Evolutionary conservation across 2,113 vertebrate species (phyloP).

Genomic region (Cariama cristata): DNA sequence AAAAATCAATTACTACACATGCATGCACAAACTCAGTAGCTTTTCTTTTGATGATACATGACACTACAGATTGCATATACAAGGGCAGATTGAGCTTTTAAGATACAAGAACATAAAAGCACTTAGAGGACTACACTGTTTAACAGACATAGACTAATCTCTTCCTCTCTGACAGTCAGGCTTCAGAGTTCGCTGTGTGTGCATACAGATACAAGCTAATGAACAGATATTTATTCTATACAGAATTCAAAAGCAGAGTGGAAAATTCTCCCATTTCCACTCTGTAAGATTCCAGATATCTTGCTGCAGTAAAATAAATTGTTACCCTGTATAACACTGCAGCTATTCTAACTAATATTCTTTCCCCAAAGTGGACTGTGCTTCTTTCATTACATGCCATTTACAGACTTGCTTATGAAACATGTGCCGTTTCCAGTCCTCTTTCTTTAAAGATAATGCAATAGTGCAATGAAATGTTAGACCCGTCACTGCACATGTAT

Average conservation of each 20-base stretch:
- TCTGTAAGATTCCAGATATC: not conserved
- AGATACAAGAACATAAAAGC: constrained; percentile 33
- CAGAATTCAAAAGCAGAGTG: constrained; percentile 47
- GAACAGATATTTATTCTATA: constrained; percentile 62
- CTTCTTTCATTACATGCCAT: constrained; percentile 57
- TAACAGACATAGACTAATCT: constrained; percentile 52
- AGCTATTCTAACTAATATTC: constrained; percentile 35
- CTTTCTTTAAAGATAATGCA: not conserved
- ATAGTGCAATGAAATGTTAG: not conserved
- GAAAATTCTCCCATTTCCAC: not conserved
- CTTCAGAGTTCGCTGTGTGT: not conserved
- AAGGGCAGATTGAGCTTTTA: constrained; percentile 48
- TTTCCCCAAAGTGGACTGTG: constrained; percentile 11
- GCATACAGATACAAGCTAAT: constrained; percentile 59
- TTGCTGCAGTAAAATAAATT: constrained; percentile 4
- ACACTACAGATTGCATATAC: not conserved
- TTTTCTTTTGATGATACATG: constrained; percentile 38
- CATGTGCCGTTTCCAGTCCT: not conserved
- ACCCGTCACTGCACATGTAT: not conserved
- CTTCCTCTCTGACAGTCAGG: constrained; percentile 26
- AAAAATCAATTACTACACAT: constrained; percentile 66
- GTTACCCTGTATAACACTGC: not conserved
- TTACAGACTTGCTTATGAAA: constrained; percentile 46
- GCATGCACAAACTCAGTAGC: constrained; percentile 56
- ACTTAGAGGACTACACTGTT: constrained; percentile 51